Evolutionary conservation across 1,140 invertebrate genomes (phyloP).

Genomic region (Macrobrachium rosenbergii): DNA sequence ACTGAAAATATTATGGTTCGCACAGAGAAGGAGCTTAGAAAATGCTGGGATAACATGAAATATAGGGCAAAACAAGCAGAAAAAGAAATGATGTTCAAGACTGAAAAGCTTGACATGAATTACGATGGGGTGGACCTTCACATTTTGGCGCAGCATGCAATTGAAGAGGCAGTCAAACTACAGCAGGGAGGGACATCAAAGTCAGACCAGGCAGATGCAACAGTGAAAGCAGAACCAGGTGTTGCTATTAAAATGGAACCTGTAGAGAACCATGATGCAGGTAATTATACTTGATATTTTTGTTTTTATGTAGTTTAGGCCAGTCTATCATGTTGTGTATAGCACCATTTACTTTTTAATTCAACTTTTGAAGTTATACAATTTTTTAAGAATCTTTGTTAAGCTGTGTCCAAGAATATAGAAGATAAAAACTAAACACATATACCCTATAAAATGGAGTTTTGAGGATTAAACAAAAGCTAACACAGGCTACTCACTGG

Average conservation of each 20-base stretch:
- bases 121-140: conserved; percentile 30
- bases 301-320: too few relatives aligned
- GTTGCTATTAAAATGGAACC: conserved; percentile 16
- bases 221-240: not conserved
- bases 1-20: conserved; percentile 64
- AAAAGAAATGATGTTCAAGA: conserved; percentile 59
- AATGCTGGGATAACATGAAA: conserved; percentile 67
- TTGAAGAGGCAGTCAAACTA: conserved; percentile 14
- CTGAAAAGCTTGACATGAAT: not conserved
- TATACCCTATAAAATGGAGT: too few relatives aligned
- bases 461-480: too few relatives aligned
- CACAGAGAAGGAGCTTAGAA: conserved; percentile 64
- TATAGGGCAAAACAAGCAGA: conserved; percentile 65
- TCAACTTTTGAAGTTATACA: too few relatives aligned
- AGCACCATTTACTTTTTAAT: too few relatives aligned
- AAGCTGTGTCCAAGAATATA: too few relatives aligned
- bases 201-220: conserved; percentile 21
- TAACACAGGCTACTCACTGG: too few relatives aligned
- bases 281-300: conserved; percentile 19
- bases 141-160: conserved; percentile 1
- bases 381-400: too few relatives aligned
- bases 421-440: too few relatives aligned
- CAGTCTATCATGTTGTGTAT: too few relatives aligned
- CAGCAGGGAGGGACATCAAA: conserved; percentile 3
- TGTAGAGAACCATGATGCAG: not conserved